phyloP scores from a whole-genome alignment of 1,140 invertebrate genomes.

The Drosophila triauraria region DNA sequence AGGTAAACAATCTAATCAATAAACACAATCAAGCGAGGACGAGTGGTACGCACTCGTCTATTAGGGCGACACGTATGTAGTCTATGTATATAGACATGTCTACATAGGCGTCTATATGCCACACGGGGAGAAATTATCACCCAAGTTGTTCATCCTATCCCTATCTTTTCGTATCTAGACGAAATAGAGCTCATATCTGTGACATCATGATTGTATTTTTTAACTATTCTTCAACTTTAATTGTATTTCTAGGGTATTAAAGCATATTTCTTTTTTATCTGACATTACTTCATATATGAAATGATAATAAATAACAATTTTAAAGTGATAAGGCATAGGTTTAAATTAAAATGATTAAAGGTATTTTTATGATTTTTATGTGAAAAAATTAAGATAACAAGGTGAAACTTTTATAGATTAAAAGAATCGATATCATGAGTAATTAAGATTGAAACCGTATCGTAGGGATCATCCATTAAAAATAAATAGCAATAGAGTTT shows the following conservation, averaged over 20 bases:
- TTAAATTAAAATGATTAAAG: background rate
- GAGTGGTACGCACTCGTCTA: constrained; percentile 56
- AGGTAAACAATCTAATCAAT: constrained; percentile 83
- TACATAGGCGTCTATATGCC: constrained; percentile 14
- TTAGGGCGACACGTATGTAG: constrained; percentile 16
- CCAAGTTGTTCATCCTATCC: background rate
- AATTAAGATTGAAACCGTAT: too few species aligned
- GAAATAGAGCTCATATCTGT: background rate
- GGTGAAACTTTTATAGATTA: background rate
- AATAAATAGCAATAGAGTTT: too few species aligned
- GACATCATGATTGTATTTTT: constrained; percentile 20
- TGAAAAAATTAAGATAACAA: background rate
- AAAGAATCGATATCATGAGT: background rate
- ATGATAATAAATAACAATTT: background rate
- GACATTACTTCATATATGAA: background rate
- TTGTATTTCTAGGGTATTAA: background rate
- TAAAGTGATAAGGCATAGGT: background rate
- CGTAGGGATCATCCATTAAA: too few species aligned
- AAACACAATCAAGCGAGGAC: constrained; percentile 76
- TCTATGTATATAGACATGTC: constrained; percentile 7
- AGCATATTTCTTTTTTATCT: background rate
- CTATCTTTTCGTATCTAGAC: background rate
- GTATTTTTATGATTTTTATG: background rate
- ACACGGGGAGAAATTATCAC: constrained; percentile 14
- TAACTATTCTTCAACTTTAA: background rate